Evolutionary conservation across 2,113 vertebrate genomes (phyloP).

Genomic region (Azemiops feae): DNA sequence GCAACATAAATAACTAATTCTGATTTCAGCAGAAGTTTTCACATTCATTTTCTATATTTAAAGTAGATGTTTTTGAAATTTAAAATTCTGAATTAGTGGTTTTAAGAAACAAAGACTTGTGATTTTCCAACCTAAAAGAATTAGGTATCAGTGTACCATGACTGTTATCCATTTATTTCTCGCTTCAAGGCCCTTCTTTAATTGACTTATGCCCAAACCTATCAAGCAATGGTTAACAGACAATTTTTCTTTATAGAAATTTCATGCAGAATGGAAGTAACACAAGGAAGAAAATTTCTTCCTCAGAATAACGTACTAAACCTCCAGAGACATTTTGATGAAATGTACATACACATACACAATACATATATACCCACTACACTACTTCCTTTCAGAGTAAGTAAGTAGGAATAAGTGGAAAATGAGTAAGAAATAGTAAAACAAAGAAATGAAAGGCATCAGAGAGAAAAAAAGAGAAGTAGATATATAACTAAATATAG

Average conservation of each 20-base stretch:
- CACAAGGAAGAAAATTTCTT: neutral
- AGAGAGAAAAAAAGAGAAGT: neutral
- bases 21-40: neutral
- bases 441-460: neutral
- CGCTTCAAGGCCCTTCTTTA: neutral
- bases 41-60: neutral
- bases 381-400: neutral
- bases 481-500: neutral
- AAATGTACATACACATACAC: neutral
- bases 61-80: neutral
- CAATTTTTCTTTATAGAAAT: neutral
- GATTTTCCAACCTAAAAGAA: neutral
- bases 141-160: neutral
- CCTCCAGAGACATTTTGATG: neutral
- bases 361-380: neutral
- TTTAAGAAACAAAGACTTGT: neutral
- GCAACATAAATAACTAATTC: neutral
- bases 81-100: neutral
- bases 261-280: neutral
- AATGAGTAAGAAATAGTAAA: neutral
- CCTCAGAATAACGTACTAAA: accelerated
- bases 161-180: neutral
- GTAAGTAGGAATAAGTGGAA: neutral
- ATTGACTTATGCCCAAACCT: neutral
- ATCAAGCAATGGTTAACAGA: neutral